Evolutionary conservation across 2,888 invertebrate genomes (phyloP).

Genomic region (Sarcophaga variegata): DNA sequence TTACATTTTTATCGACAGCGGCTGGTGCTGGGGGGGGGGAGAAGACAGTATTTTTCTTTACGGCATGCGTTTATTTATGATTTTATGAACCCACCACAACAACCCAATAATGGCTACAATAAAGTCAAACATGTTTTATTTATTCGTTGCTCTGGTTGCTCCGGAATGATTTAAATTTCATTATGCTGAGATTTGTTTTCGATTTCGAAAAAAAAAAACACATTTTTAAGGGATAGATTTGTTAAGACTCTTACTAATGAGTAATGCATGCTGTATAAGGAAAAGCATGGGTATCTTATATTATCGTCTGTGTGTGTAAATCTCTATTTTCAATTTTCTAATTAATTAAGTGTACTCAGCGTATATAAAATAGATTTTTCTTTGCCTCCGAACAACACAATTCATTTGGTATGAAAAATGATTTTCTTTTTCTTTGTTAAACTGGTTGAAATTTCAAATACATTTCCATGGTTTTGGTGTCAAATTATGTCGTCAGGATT

Average conservation of each 20-base stretch:
- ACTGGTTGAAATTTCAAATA: slow-evolving; percentile 20
- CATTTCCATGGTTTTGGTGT: slow-evolving; percentile 40
- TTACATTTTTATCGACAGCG: slow-evolving; percentile 4
- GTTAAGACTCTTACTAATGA: slow-evolving; percentile 42
- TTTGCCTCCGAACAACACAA: background rate
- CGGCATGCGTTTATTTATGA: slow-evolving; percentile 56
- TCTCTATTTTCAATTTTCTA: slow-evolving; percentile 58
- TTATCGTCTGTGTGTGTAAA: slow-evolving; percentile 30
- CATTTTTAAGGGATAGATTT: slow-evolving; percentile 28
- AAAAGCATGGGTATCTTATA: slow-evolving; percentile 32
- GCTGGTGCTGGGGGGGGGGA: slow-evolving; percentile 3
- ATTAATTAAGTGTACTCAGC: slow-evolving; percentile 55
- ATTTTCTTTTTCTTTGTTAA: slow-evolving; percentile 7
- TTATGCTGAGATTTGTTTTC: slow-evolving; percentile 74
- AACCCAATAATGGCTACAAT: slow-evolving; percentile 18
- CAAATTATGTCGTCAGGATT: slow-evolving; percentile 31
- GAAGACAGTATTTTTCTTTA: slow-evolving; percentile 32
- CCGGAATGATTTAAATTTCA: slow-evolving; percentile 77
- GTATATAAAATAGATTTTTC: background rate
- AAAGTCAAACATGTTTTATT: slow-evolving; percentile 43
- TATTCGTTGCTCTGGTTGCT: background rate
- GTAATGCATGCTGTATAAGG: slow-evolving; percentile 7
- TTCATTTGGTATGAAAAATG: background rate
- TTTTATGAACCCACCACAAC: slow-evolving; percentile 42
- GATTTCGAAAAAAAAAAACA: slow-evolving; percentile 5